A percentile compares a stretch with the other conserved stretches of the same genome.
phyloP scores from a whole-genome alignment of 2,113 vertebrate genomes.

The Lagenorhynchus albirostris region DNA sequence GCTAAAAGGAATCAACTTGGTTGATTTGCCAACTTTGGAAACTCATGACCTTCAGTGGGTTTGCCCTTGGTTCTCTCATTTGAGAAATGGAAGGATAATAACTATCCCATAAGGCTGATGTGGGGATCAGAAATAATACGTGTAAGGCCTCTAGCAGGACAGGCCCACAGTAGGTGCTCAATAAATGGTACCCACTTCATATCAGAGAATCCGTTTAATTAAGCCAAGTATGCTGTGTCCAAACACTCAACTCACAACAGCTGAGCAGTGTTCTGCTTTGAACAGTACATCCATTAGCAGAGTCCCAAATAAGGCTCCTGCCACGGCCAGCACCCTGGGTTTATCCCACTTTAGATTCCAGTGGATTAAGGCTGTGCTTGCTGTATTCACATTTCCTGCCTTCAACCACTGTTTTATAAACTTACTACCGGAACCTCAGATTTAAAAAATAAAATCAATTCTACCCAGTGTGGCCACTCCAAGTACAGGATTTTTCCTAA shows the following conservation, averaged over 20 bases:
- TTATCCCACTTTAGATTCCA: neutral
- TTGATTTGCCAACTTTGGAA: neutral
- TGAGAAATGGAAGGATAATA: neutral
- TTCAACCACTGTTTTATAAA: neutral
- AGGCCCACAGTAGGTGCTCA: constrained; percentile 1
- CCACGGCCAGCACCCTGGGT: neutral
- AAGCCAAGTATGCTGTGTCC: neutral
- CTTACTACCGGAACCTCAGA: neutral
- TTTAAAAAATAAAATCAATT: neutral
- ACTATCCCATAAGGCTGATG: neutral
- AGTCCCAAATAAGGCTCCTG: neutral
- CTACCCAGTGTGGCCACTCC: neutral
- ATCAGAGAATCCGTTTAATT: neutral
- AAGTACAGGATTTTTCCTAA: neutral
- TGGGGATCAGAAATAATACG: neutral
- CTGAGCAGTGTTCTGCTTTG: neutral
- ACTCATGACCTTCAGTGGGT: neutral
- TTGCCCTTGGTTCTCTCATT: neutral
- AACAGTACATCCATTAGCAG: neutral
- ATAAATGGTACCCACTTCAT: neutral
- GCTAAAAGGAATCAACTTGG: neutral
- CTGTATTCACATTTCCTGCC: neutral
- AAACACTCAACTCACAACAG: neutral
- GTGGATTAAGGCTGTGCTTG: neutral
- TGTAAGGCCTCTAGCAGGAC: neutral